Conservation (phyloP, 2,797 vertebrate species). For the Liasis olivaceus region DNA sequence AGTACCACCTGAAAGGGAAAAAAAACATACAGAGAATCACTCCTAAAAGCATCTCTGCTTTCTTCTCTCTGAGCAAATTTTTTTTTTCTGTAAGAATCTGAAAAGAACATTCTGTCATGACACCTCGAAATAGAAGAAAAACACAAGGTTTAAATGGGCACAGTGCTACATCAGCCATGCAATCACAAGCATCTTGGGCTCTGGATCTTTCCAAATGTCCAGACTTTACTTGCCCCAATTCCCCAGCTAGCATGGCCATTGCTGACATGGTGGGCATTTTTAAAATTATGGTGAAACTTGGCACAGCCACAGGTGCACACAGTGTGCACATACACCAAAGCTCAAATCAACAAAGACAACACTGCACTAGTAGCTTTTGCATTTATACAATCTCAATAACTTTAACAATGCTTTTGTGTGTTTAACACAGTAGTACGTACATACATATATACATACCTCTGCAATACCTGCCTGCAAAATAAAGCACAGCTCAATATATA, state of each 20-base stretch:
- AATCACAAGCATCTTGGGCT: neutral
- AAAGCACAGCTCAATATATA: neutral
- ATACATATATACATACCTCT: neutral
- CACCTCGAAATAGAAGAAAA: neutral
- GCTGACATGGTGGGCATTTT: neutral
- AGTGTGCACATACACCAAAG: neutral
- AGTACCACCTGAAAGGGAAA: constrained; percentile 54
- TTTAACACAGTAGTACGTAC: neutral
- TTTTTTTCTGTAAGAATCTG: neutral
- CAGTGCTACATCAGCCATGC: neutral
- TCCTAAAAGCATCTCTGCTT: neutral
- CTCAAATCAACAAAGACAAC: neutral
- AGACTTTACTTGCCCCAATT: neutral
- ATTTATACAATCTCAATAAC: neutral
- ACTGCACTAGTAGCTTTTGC: neutral
- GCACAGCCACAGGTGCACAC: neutral
- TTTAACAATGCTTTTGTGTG: neutral
- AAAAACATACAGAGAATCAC: constrained; percentile 15
- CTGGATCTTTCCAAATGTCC: neutral
- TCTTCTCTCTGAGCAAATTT: neutral
- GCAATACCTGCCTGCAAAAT: too few relatives aligned
- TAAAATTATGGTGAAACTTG: neutral
- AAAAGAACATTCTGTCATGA: neutral
- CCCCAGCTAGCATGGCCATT: neutral
- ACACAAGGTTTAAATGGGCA: neutral